Percentiles rank a stretch among this genome's conserved stretches.
These are phyloP conservation scores for Sebastes oblongus DNA, from an alignment of 2,797 vertebrate genomes.

Conservation along the genomic window DNA sequence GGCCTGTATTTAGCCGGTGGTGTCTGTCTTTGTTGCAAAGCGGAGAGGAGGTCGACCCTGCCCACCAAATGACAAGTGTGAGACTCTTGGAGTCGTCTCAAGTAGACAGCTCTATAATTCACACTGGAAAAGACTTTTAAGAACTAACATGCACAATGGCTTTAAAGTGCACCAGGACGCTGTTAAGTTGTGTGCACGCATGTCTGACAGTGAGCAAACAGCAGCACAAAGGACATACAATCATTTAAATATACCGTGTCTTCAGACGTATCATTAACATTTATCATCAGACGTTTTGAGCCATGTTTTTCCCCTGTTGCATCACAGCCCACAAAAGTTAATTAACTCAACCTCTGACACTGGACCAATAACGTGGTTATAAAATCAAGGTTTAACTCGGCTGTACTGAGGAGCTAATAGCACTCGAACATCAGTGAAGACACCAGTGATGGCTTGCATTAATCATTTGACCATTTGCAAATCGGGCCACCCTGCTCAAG, in stretches of 20 bases:
- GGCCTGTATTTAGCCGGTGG: conserved; percentile 10
- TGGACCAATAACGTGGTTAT: conserved; percentile 14
- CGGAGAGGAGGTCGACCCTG: conserved; percentile 33
- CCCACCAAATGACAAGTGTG: conserved; percentile 53
- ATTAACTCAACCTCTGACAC: conserved; percentile 37
- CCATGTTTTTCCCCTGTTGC: conserved; percentile 21
- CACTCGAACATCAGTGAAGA: conserved; percentile 43
- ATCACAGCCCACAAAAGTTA: conserved; percentile 36
- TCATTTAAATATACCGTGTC: neutral
- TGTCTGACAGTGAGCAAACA: conserved; percentile 4
- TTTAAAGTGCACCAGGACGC: conserved; percentile 34
- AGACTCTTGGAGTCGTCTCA: conserved; percentile 29
- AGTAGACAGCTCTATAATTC: conserved; percentile 49
- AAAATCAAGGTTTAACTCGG: conserved; percentile 44
- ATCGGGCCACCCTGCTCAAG: conserved; percentile 40
- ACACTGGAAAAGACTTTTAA: conserved; percentile 40
- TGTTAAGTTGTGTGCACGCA: neutral
- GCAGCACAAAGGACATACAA: neutral
- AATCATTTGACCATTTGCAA: conserved; percentile 60
- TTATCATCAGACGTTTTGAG: conserved; percentile 25
- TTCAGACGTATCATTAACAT: conserved; percentile 11
- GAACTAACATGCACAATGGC: conserved; percentile 16
- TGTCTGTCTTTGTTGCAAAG: conserved; percentile 17
- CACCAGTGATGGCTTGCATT: conserved; percentile 39
- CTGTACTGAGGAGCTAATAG: conserved; percentile 16